phyloP scores from a whole-genome alignment of 2,888 invertebrate genomes.

The Melipona beecheii region DNA sequence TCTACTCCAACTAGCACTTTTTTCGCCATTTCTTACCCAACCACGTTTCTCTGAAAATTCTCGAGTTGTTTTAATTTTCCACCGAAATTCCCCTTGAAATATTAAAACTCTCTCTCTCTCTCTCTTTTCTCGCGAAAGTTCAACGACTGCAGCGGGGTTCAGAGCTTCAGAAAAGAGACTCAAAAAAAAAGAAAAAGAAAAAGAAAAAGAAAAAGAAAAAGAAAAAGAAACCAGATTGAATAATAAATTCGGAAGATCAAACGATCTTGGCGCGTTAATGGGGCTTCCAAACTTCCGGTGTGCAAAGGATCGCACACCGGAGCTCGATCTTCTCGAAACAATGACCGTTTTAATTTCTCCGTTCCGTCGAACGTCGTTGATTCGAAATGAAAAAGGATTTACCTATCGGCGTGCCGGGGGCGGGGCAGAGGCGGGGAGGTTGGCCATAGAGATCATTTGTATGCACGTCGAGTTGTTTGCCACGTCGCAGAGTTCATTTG shows the following conservation, averaged over 20 bases:
- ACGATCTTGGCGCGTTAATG: background rate
- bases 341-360: background rate
- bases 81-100: background rate
- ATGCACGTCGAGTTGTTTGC: background rate
- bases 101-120: background rate
- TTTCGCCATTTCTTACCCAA: too few species aligned
- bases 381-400: background rate
- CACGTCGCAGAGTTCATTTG: conserved; percentile 7
- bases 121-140: background rate
- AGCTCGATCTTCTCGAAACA: too few species aligned
- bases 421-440: background rate
- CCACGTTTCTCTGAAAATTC: too few species aligned
- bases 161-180: background rate
- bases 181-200: too few species aligned
- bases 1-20: too few species aligned
- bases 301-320: too few species aligned
- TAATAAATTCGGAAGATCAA: background rate
- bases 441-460: background rate
- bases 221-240: background rate
- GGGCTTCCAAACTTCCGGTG: too few species aligned
- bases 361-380: background rate
- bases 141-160: background rate
- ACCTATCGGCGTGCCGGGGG: too few species aligned
- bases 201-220: background rate
- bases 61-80: background rate